phyloP scores from a whole-genome alignment of 35 echinoderm and acorn worm genomes.

The Amphiura filiformis region DNA sequence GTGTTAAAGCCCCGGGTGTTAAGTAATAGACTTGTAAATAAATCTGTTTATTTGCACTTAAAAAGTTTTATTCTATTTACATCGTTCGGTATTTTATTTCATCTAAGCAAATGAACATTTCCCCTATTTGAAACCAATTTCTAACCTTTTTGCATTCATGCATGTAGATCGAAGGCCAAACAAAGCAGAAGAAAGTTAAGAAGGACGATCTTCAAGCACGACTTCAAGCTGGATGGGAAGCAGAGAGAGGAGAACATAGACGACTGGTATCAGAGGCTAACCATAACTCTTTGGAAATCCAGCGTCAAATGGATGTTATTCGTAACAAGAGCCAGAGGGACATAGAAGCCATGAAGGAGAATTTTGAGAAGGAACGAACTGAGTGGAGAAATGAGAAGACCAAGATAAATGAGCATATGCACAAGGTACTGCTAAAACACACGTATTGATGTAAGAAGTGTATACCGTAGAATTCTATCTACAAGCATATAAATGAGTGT shows the following conservation, averaged over 20 bases:
- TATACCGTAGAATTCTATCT: no score
- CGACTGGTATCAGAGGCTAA: slow-evolving; percentile 81
- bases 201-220: slow-evolving; percentile 78
- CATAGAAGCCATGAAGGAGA: slow-evolving; percentile 37
- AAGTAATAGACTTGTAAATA: no score
- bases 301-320: slow-evolving; percentile 61
- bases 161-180: slow-evolving; percentile 86
- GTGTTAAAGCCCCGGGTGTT: no score
- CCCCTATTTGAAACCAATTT: no score
- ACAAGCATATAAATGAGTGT: no score
- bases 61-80: no score
- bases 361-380: slow-evolving; percentile 62
- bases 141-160: no score
- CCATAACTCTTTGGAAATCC: slow-evolving; percentile 68
- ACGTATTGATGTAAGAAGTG: no score
- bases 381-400: slow-evolving; percentile 41
- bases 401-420: slow-evolving; percentile 17
- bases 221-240: slow-evolving; percentile 79
- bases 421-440: neutral
- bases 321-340: slow-evolving; percentile 61
- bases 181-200: slow-evolving; percentile 91
- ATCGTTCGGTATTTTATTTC: no score
- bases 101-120: no score
- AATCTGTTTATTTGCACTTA: no score
- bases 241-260: slow-evolving; percentile 79